Base-by-base conservation (phyloP, 1,140 invertebrate genomes). In the Elysia chlorotica region DNA sequence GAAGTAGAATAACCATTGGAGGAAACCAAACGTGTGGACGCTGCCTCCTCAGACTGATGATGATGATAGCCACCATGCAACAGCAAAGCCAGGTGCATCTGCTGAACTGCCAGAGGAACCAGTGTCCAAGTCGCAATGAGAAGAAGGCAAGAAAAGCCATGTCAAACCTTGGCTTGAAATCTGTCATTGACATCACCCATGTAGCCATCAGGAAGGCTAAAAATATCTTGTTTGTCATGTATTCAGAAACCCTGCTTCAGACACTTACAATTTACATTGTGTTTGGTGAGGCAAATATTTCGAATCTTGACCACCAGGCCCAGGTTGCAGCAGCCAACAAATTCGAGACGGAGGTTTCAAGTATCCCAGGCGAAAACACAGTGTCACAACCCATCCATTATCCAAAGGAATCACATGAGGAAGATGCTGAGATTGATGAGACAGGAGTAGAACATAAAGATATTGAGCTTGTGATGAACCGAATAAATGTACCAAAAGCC, bases 221-320 rank as follows among this genome's bases (percentile, higher is more conserved):
- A 89, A 99, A 99, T 87, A 99, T 99, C 82, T 89, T 99, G 5
- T 99, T 99, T 88, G 98, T 99, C 30, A 99, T 89, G 98, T 99
- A 6, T 98, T 97, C 89, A 99, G 99, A 88, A 98, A 97, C 86
- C 98, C 97, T n/a, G 96, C 96, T 71, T 98, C 96, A 36, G 98
- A 99, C 88, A 99, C 97, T 17, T 99, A n/a, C n/a, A n/a, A n/a
- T n/a, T n/a, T n/a, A 99, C 88, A 99, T 99, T 85, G 95, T 99
- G 21, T 99, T 99, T 89, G 98, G 98, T 62, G 98, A 99, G 90
- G 97, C 98, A 28, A 99, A 99, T 89, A 90, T 91, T 66, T 53
- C 33, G 90, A 98, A 99, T 91, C 90, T 99, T 75, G 97, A 95
- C 78, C 98, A 99, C 83, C 97, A 99, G 89, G 97, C 98, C 56